Base-by-base conservation (phyloP, 2,888 invertebrate species). In the Cerastoderma edule region DNA sequence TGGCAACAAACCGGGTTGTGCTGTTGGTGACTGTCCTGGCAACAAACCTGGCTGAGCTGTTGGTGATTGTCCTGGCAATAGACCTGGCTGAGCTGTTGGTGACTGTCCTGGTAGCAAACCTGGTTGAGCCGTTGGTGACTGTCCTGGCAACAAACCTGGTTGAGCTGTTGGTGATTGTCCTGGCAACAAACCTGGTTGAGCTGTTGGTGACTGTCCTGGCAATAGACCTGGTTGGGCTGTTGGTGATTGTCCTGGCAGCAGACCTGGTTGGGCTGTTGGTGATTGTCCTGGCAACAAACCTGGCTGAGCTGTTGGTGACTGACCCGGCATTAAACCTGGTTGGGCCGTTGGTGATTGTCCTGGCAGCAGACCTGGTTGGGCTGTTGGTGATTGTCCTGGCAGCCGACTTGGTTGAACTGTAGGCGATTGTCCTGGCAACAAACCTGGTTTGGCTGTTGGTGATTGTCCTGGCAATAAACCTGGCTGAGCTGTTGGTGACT, bases 191-290 rank as follows among this genome's bases (percentile, higher is more conserved):
- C 57, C 48, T 57, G 75, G 69, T 44, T 57, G 32, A 16, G 75
- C 66, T 35, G 75, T 66, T 66, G 75, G 70, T 50, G 70, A 32
- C 30, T 53, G 53, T 53, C 53, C 53, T 53, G 16, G 8, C 83
- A n/a, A 32, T 54, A 10, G 64, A 53, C 22, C 68, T 66, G 0
- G 76, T 56, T 22, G 91, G 89, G 44, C 78, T 71, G 30, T 88
- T 86, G 5, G 56, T 78, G 72, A 92, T 91, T 54, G 91, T 88
- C 92, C 92, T 92, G 4, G 85, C 87, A 5, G 91, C 91, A 92
- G 92, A 92, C 13, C 91, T 89, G n/a, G 85, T 84, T 22, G 67
- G 69, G 71, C 92, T 91, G 10, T 67, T 28, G 46, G 70, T 32
- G 5, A 70, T 60, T 67, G 67, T n/a, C 72, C 69, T 19, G 70